A percentile compares a stretch with the other conserved stretches of the same genome.
Conservation (phyloP, 2,888 invertebrate species). For the Coelogynopora nodosa region DNA sequence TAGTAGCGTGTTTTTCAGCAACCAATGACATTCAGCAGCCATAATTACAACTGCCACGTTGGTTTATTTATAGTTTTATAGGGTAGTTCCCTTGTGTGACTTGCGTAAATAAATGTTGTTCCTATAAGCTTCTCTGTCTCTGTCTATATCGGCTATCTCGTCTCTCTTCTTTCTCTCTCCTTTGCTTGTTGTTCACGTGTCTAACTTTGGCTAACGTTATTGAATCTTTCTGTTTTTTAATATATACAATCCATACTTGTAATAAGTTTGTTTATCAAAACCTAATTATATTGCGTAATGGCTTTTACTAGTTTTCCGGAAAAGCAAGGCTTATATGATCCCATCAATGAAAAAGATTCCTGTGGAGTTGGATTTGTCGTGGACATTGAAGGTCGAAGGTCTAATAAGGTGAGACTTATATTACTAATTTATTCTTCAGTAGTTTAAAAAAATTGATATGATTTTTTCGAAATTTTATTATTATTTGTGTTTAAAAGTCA, state of each 20-base stretch:
- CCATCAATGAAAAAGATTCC: constrained; percentile 87
- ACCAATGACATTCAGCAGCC: background rate
- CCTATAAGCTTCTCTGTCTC: background rate
- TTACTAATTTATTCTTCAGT: background rate
- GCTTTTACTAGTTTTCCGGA: constrained; percentile 52
- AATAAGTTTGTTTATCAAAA: too few species aligned
- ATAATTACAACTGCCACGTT: background rate
- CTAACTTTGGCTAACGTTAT: too few species aligned
- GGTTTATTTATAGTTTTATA: background rate
- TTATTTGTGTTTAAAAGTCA: background rate
- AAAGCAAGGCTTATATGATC: constrained; percentile 78
- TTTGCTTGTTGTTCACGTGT: too few species aligned
- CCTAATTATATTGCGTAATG: too few species aligned
- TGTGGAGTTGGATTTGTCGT: constrained; percentile 99
- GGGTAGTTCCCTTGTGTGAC: background rate
- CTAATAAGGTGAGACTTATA: constrained; percentile 69
- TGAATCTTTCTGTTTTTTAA: too few species aligned
- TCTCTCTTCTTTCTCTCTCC: background rate
- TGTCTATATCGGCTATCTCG: background rate
- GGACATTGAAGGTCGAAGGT: constrained; percentile 87
- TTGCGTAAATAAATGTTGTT: too few species aligned
- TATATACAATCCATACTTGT: too few species aligned
- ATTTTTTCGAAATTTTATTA: background rate
- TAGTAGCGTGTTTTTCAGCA: background rate
- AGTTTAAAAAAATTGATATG: background rate